Base-by-base conservation (phyloP, 2,113 vertebrate species). In the Tenebrosternarchus preto region DNA sequence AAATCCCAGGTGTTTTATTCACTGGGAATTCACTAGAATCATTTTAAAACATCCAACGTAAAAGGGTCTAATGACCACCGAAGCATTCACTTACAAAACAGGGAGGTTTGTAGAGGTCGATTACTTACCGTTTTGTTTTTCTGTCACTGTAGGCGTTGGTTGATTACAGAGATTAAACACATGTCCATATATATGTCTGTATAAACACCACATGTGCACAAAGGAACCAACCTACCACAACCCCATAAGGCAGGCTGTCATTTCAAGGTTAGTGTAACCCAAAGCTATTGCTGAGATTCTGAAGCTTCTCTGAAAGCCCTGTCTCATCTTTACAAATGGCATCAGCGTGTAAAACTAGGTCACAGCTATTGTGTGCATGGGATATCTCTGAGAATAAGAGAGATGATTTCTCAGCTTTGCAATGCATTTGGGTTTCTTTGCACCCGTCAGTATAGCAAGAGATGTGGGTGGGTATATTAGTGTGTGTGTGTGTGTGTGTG, bases 361-460 rank as follows among this genome's bases (percentile, higher is more conserved):
- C 70, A 78, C 12, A 6, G 24, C 22, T 46, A 46, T 63, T 27
- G 78, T 63, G 60, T 61, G n/a, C 15, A 1, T 43, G 8, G 15
- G 56, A 17, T 64, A 24, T 56, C 79, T 63, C 75, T 61, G 55
- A 27, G 29, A 81, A 70, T 63, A 68, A 78, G 25, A 71, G 66
- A 53, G 39, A 63, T 73, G 60, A 22, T 64, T 73, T 66, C 64
- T 33, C 73, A 17, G 59, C 24, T 43, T 55, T 5, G 24, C 11
- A 57, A 11, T 66, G 67, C 31, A n/a, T 15, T 4, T 24, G 9
- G 31, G 43, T 69, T 81, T 22, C 24, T 60, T 46, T 4, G 24
- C 56, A 9, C 17, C 55, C 60, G 20, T 12, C n/a, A 31, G 50
- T 22, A 25, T 46, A 29, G 56, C 53, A 68, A 16, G 50, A 69